phyloP scores from a whole-genome alignment of 2,888 invertebrate species.

The Lasioglossum leucozonium region DNA sequence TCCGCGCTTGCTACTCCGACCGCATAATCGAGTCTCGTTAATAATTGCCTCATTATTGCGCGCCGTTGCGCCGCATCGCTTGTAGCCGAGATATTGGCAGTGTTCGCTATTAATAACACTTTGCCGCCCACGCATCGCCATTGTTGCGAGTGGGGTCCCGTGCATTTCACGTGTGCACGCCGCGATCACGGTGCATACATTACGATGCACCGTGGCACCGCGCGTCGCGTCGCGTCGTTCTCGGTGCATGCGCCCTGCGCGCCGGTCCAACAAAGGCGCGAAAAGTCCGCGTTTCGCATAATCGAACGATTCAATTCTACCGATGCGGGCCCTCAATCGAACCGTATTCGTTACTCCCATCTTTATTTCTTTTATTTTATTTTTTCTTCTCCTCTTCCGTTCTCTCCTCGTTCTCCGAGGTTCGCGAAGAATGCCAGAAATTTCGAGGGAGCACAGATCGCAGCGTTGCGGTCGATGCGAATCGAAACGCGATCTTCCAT shows the following conservation, averaged over 20 bases:
- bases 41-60: conserved; percentile 72
- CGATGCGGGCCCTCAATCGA: conserved; percentile 25
- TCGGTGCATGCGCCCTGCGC: conserved; percentile 23
- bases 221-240: background rate
- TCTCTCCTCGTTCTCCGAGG: background rate
- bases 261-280: conserved; percentile 57
- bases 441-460: conserved; percentile 4
- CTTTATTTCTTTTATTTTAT: no score
- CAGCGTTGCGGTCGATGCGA: background rate
- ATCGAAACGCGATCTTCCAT: background rate
- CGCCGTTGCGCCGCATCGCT: conserved; percentile 66
- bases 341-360: conserved; percentile 16
- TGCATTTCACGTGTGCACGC: conserved; percentile 43
- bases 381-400: no score
- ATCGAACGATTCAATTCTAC: conserved; percentile 62
- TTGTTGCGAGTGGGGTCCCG: conserved; percentile 64
- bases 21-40: conserved; percentile 70
- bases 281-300: conserved; percentile 63
- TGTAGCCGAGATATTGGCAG: conserved; percentile 68
- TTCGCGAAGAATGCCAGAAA: conserved; percentile 22
- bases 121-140: conserved; percentile 71
- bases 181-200: conserved; percentile 49
- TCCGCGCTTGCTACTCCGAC: conserved; percentile 58
- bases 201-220: conserved; percentile 34
- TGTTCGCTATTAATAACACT: conserved; percentile 72